Evolutionary conservation across 2,797 vertebrate genomes (phyloP).

Genomic region (Melanogrammus aeglefinus): DNA sequence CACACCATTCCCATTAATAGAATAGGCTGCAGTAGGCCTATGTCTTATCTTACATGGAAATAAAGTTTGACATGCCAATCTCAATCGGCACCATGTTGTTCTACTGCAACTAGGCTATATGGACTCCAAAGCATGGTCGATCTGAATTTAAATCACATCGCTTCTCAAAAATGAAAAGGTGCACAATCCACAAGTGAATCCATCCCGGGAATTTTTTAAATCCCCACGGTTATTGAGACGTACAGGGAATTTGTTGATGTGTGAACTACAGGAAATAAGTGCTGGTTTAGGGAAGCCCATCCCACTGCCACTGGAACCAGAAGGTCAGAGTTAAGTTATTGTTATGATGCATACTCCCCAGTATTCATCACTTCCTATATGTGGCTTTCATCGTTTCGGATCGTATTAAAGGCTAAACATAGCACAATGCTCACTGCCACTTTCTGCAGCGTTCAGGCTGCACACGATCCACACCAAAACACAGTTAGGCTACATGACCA

Average conservation of each 20-base stretch:
- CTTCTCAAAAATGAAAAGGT: background rate
- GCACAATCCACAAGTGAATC: background rate
- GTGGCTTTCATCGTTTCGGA: background rate
- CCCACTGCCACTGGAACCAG: background rate
- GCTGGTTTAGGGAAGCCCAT: background rate
- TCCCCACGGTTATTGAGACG: too few species aligned
- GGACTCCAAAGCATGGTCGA: background rate
- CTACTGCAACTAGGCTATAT: background rate
- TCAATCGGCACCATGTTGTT: background rate
- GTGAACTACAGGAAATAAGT: too few species aligned
- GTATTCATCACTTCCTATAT: background rate
- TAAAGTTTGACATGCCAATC: background rate
- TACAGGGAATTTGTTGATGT: too few species aligned
- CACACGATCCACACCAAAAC: background rate
- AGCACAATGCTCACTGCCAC: background rate
- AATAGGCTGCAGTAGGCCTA: conserved; percentile 9
- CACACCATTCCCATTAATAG: conserved; percentile 41
- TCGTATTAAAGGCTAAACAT: background rate
- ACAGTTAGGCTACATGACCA: background rate
- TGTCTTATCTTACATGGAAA: background rate
- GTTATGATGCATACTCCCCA: background rate
- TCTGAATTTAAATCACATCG: too few species aligned
- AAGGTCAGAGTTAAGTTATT: background rate
- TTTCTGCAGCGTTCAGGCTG: background rate
- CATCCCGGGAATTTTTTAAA: background rate